phyloP scores from a whole-genome alignment of 1,140 invertebrate genomes.

The Panonychus citri region DNA sequence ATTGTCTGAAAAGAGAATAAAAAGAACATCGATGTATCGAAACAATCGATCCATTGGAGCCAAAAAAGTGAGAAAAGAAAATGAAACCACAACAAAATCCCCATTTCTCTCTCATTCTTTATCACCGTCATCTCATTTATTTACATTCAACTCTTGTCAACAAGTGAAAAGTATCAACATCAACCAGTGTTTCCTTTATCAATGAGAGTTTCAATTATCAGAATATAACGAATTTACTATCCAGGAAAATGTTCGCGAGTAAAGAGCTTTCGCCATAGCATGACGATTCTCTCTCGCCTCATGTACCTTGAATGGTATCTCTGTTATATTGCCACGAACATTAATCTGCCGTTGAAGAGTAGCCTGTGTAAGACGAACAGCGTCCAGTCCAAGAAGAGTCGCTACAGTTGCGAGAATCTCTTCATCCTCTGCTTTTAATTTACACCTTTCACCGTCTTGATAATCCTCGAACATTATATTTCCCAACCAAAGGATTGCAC shows the following conservation, averaged over 20 bases:
- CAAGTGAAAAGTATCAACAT: no score
- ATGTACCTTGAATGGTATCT: slow-evolving; percentile 70
- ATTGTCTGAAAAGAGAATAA: no score
- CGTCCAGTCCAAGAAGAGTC: slow-evolving; percentile 47
- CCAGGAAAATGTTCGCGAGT: slow-evolving; percentile 74
- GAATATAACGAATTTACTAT: slow-evolving; percentile 67
- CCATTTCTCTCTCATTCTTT: no score
- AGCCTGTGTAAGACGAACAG: slow-evolving; percentile 48
- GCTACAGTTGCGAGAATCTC: slow-evolving; percentile 52
- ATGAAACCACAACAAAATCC: no score
- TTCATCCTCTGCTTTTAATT: slow-evolving; percentile 43
- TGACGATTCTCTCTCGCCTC: slow-evolving; percentile 66
- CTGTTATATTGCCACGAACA: slow-evolving; percentile 77
- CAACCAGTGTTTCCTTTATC: no score
- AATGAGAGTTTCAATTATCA: no score
- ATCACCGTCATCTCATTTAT: no score
- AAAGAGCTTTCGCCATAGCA: slow-evolving; percentile 74
- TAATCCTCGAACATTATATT: slow-evolving; percentile 72
- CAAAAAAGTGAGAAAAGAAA: no score
- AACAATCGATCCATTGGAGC: no score
- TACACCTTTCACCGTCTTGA: slow-evolving; percentile 58
- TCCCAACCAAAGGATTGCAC: slow-evolving; percentile 75
- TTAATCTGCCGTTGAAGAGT: slow-evolving; percentile 73
- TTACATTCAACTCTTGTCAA: no score
- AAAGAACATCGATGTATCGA: no score